These are phyloP conservation scores for Caiman crocodilus DNA, from an alignment of 2,797 vertebrate species.

Conservation along the genomic window DNA sequence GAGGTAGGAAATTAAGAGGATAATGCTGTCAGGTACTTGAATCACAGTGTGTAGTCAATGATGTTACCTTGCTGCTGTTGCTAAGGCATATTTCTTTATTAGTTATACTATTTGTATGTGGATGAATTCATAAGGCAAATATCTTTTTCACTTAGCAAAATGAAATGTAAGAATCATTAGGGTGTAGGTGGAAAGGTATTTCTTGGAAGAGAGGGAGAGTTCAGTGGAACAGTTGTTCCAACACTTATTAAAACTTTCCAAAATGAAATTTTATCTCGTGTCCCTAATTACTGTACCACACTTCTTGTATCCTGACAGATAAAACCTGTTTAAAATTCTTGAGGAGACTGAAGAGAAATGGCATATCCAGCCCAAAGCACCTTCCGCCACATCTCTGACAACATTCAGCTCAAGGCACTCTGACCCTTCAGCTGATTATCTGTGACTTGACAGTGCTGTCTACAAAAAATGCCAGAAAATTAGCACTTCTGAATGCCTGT, in stretches of 20 bases:
- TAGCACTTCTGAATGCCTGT: slow-evolving; percentile 70
- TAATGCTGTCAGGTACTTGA: slow-evolving; percentile 40
- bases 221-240: slow-evolving; percentile 68
- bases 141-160: slow-evolving; percentile 50
- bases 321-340: slow-evolving; percentile 76
- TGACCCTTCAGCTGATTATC: slow-evolving; percentile 71
- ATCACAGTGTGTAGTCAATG: slow-evolving; percentile 27
- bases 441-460: slow-evolving; percentile 52
- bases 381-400: slow-evolving; percentile 33
- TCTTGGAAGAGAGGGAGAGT: slow-evolving; percentile 49
- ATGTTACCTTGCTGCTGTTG: slow-evolving; percentile 53
- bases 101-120: slow-evolving; percentile 46
- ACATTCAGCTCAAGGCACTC: slow-evolving; percentile 50
- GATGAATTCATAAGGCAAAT: slow-evolving; percentile 57
- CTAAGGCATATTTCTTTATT: slow-evolving; percentile 53
- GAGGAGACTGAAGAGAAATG: slow-evolving; percentile 52
- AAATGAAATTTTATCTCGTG: slow-evolving; percentile 68
- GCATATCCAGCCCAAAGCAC: slow-evolving; percentile 31
- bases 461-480: slow-evolving; percentile 74
- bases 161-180: slow-evolving; percentile 60
- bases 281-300: slow-evolving; percentile 72
- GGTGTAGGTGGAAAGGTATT: slow-evolving; percentile 39
- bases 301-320: slow-evolving; percentile 63
- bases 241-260: slow-evolving; percentile 74
- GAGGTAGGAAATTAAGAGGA: background rate